Base-by-base conservation (phyloP, 2,113 vertebrate species). In the Rhabdornis inornatus region DNA sequence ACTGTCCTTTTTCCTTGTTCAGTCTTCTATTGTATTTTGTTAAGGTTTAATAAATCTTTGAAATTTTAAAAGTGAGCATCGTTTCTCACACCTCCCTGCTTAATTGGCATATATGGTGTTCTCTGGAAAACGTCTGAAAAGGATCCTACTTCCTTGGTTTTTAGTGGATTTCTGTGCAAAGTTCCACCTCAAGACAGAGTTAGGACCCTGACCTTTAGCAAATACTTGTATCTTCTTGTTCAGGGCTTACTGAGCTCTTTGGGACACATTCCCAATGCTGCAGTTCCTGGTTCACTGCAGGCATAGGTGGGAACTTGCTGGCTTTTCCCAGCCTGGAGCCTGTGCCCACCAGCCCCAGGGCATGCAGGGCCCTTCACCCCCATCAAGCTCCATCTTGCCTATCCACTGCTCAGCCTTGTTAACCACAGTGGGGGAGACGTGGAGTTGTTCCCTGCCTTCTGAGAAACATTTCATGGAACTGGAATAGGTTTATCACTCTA, bases 301-400 rank as follows among this genome's bases (percentile, higher is more conserved):
- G 90, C 0, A 0, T 31, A 60, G 92, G 84, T 60, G 44, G 81
- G 65, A 90, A 19, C 31, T 71, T 59, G 40, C 39, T 78, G 92
- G 55, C 28, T 79, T 94, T 65, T 61, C 68, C 72, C 89, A 95
- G 69, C 74, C 90, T 53, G 63, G 3, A 84, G 65, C 27, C 64
- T 33, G 47, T n/a, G 27, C 71, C 79, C 0, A 0, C 1, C 1
- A 69, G 55, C 75, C 71, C 45, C 53, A 44, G 50, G 94, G 86
- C 23, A 7, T 4, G 11, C 1, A 3, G 53, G 70, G 66, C 78
- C 78, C 70, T 94, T 87, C 75, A 65, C 17, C 70, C 60, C 53
- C 57, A 69, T 70, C 94, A 85, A 92, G 75, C 70, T 92, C 31
- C 75, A 61, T 92, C 95, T 85, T 94, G 94, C 82, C 74, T 18